Evolutionary conservation across 2,113 vertebrate species (phyloP).

Genomic region (Lepisosteus oculatus): DNA sequence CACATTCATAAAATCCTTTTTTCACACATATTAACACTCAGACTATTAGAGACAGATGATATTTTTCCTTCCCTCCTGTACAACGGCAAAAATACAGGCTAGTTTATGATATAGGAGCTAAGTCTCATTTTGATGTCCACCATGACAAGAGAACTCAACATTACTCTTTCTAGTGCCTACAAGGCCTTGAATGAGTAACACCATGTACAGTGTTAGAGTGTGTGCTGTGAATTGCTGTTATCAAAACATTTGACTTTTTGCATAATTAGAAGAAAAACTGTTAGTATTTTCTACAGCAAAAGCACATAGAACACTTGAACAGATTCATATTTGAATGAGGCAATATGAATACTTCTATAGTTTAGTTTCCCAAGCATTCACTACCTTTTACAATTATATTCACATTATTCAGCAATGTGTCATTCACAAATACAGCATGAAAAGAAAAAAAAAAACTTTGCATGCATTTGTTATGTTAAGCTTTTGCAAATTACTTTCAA

Average conservation of each 20-base stretch:
- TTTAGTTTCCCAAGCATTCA: background rate
- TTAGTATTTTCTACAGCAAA: background rate
- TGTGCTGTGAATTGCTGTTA: constrained; percentile 74
- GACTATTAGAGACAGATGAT: constrained; percentile 76
- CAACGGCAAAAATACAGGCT: constrained; percentile 47
- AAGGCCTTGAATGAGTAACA: constrained; percentile 61
- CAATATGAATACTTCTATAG: background rate
- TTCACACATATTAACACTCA: constrained; percentile 76
- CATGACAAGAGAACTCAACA: constrained; percentile 50
- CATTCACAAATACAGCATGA: no score
- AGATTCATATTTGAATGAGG: background rate
- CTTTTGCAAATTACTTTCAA: no score
- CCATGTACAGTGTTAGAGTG: constrained; percentile 59
- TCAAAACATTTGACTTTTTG: constrained; percentile 74
- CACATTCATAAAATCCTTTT: constrained; percentile 75
- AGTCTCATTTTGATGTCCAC: constrained; percentile 55
- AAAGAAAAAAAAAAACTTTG: no score
- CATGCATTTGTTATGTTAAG: no score
- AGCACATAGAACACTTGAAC: background rate
- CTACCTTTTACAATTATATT: no score
- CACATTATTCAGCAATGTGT: no score
- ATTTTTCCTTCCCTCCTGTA: constrained; percentile 63
- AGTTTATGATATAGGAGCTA: constrained; percentile 51
- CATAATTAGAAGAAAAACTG: constrained; percentile 65
- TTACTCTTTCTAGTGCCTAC: constrained; percentile 46